phyloP scores from a whole-genome alignment of 2,797 vertebrate genomes.

The Enteromius paludinosus region DNA sequence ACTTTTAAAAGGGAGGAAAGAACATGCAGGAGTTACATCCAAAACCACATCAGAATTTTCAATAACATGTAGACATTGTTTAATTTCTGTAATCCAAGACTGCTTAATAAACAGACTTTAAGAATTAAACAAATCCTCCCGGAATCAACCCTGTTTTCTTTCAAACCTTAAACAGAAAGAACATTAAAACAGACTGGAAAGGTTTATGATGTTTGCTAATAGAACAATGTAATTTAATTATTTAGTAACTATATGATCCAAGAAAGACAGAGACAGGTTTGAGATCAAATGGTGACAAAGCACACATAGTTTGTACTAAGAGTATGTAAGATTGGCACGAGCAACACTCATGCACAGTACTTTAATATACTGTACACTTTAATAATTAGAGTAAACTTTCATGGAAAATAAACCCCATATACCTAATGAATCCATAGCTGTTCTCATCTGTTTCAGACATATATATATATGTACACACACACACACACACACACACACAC shows the following conservation, averaged over 20 bases:
- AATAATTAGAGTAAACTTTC: background rate
- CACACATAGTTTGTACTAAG: background rate
- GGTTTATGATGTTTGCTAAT: background rate
- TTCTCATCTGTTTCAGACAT: background rate
- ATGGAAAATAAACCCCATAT: background rate
- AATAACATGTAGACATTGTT: slow-evolving; percentile 6
- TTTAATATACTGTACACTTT: background rate
- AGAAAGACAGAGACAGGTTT: background rate
- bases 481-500: too few species aligned
- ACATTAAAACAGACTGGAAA: background rate
- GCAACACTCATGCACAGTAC: background rate
- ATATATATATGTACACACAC: too few species aligned
- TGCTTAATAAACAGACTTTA: background rate
- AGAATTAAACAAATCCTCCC: background rate
- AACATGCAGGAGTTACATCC: background rate
- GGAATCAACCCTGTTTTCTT: background rate
- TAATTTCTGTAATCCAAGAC: background rate
- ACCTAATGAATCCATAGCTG: too few species aligned
- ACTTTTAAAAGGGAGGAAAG: background rate
- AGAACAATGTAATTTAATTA: background rate
- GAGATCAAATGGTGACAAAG: background rate
- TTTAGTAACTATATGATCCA: background rate
- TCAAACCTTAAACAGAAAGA: background rate
- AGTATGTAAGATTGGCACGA: background rate
- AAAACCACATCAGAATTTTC: background rate